Conservation (phyloP, 2,797 vertebrate genomes). For the Todus mexicanus region DNA sequence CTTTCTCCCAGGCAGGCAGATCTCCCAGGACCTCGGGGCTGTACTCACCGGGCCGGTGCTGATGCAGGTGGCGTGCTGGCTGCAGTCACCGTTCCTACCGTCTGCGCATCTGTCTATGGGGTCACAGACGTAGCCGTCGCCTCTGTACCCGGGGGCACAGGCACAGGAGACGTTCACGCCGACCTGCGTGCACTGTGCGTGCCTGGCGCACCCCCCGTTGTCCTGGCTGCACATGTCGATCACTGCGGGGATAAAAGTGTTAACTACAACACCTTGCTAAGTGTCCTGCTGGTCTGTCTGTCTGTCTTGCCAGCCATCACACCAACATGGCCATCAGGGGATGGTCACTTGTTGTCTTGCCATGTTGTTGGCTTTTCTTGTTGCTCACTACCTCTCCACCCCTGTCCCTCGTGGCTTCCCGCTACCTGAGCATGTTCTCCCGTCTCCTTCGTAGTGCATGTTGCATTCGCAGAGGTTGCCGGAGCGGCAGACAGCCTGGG, state of each 20-base stretch:
- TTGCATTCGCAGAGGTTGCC: slow-evolving; percentile 83
- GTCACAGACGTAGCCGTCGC: slow-evolving; percentile 84
- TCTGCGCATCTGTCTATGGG: slow-evolving; percentile 85
- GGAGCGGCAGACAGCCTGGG: slow-evolving; percentile 78
- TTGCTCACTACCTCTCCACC: accelerated
- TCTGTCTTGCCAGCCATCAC: neutral
- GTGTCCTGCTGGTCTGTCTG: neutral
- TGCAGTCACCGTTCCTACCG: slow-evolving; percentile 86
- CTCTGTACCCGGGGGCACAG: slow-evolving; percentile 80
- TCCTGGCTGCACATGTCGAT: slow-evolving; percentile 85
- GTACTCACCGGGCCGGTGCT: slow-evolving; percentile 88
- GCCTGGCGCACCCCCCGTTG: slow-evolving; percentile 84
- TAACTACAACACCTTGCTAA: neutral
- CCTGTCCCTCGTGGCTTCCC: neutral
- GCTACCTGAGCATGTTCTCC: slow-evolving; percentile 83
- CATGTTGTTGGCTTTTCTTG: accelerated
- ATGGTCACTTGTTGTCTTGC: neutral
- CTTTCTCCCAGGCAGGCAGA: accelerated
- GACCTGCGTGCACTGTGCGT: slow-evolving; percentile 84
- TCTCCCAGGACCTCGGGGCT: accelerated
- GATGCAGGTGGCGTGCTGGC: slow-evolving; percentile 87
- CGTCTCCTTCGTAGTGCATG: slow-evolving; percentile 86
- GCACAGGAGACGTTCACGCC: slow-evolving; percentile 79
- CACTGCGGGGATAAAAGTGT: slow-evolving; percentile 65
- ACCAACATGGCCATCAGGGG: neutral